These are phyloP conservation scores for Vombatus ursinus DNA, from an alignment of 2,113 vertebrate genomes.

Conservation along the genomic window DNA sequence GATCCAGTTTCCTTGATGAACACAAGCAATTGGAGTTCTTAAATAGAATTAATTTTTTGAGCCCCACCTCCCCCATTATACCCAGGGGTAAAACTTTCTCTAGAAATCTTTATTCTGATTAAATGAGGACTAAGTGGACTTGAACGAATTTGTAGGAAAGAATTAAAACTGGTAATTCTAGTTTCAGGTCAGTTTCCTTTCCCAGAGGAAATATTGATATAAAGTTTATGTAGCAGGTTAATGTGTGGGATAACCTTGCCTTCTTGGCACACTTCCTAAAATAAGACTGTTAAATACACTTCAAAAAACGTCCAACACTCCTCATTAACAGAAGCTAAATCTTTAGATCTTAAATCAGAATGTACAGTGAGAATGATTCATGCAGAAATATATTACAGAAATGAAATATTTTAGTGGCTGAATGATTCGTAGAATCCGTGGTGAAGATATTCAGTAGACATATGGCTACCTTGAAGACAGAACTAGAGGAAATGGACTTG, in stretches of 20 bases:
- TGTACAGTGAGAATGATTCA: conserved; percentile 59
- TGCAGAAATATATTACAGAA: conserved; percentile 42
- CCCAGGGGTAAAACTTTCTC: conserved; percentile 60
- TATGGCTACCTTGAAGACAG: not conserved
- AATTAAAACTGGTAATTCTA: conserved; percentile 71
- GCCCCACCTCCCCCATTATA: conserved; percentile 17
- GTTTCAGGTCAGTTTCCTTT: conserved; percentile 74
- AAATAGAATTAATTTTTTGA: conserved; percentile 66
- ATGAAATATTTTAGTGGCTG: conserved; percentile 54
- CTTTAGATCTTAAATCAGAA: conserved; percentile 56
- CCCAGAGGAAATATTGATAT: conserved; percentile 72
- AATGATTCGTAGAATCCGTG: conserved; percentile 54
- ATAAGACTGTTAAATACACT: conserved; percentile 77
- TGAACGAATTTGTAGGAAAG: conserved; percentile 71
- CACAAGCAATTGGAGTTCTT: conserved; percentile 64
- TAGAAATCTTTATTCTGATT: conserved; percentile 67
- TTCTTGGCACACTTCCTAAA: conserved; percentile 76
- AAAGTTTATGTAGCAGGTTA: conserved; percentile 77
- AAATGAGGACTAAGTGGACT: conserved; percentile 59
- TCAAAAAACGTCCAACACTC: conserved; percentile 73
- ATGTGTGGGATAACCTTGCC: conserved; percentile 70
- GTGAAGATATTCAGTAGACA: conserved; percentile 19
- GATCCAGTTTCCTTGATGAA: conserved; percentile 51
- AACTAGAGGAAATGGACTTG: conserved; percentile 21
- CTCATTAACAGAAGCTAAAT: conserved; percentile 74